Percentiles rank a stretch among this genome's conserved stretches.
Evolutionary conservation across 2,113 vertebrate genomes (phyloP).

Genomic region (Scatophagus argus): DNA sequence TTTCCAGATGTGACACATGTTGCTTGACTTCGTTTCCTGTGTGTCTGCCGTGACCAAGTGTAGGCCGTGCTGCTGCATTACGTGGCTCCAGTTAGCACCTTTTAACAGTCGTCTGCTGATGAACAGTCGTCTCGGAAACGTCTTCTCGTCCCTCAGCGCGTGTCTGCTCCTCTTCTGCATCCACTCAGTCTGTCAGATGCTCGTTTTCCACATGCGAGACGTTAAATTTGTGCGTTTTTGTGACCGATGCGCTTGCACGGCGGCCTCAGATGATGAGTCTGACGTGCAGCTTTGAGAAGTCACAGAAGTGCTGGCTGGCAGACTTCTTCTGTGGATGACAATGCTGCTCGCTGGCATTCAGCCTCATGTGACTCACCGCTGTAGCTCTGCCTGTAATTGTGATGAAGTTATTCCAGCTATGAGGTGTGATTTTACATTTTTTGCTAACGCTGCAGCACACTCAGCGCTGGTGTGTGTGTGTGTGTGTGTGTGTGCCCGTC

Average conservation of each 20-base stretch:
- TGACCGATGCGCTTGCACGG: slow-evolving; percentile 11
- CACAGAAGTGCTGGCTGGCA: slow-evolving; percentile 23
- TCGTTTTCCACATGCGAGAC: slow-evolving; percentile 13
- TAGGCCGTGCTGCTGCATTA: background rate
- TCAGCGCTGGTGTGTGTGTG: background rate
- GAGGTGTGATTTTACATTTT: background rate
- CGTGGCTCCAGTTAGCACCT: background rate
- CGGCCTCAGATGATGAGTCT: slow-evolving; percentile 16
- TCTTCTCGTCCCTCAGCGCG: no score
- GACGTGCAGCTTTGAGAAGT: slow-evolving; percentile 43
- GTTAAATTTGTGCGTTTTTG: slow-evolving; percentile 9
- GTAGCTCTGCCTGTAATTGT: slow-evolving; percentile 1
- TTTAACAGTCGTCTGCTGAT: slow-evolving; percentile 15
- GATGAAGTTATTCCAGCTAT: slow-evolving; percentile 11
- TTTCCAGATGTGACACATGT: background rate
- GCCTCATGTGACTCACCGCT: slow-evolving; percentile 15
- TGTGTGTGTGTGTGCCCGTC: background rate
- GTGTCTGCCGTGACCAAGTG: no score
- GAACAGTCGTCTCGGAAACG: no score
- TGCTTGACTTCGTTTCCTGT: background rate
- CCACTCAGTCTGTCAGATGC: slow-evolving; percentile 16
- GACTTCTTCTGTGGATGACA: slow-evolving; percentile 25
- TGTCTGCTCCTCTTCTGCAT: background rate
- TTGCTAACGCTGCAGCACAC: background rate
- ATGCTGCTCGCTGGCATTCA: slow-evolving; percentile 9